Evolutionary conservation across 2,113 vertebrate genomes (phyloP).

Genomic region (Limnothrissa miodon): DNA sequence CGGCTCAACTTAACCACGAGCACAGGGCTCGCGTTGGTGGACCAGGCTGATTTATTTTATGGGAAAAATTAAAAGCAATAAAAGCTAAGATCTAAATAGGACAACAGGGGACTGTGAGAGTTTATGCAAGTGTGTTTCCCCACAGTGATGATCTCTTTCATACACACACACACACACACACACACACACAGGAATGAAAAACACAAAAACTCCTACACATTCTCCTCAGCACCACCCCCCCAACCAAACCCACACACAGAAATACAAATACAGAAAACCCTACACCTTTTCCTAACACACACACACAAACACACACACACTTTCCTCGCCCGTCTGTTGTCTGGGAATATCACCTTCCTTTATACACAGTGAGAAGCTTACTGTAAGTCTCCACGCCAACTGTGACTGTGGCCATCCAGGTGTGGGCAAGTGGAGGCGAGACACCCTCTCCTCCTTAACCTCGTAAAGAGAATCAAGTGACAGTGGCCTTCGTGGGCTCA

Average conservation of each 20-base stretch:
- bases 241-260: constrained; percentile 39
- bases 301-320: not conserved
- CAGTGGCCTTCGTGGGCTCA: not conserved
- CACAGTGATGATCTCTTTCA: too few species aligned
- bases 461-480: not conserved
- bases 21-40: not conserved
- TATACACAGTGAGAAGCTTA: not conserved
- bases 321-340: too few species aligned
- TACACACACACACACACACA: constrained; percentile 28
- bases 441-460: not conserved
- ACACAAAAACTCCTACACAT: too few species aligned
- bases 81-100: not conserved
- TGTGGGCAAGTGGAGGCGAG: not conserved
- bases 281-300: constrained; percentile 46
- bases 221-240: constrained; percentile 30
- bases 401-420: not conserved
- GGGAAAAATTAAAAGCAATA: not conserved
- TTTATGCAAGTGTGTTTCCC: too few species aligned
- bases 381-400: not conserved
- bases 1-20: not conserved
- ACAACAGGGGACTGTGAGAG: too few species aligned
- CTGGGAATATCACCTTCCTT: not conserved
- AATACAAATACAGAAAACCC: not conserved
- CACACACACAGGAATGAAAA: not conserved
- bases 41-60: not conserved